Evolutionary conservation across 2,797 vertebrate genomes (phyloP), one percentile per base, ranked within the genome.

Genomic region (Mormyrops boulengeri): DNA sequence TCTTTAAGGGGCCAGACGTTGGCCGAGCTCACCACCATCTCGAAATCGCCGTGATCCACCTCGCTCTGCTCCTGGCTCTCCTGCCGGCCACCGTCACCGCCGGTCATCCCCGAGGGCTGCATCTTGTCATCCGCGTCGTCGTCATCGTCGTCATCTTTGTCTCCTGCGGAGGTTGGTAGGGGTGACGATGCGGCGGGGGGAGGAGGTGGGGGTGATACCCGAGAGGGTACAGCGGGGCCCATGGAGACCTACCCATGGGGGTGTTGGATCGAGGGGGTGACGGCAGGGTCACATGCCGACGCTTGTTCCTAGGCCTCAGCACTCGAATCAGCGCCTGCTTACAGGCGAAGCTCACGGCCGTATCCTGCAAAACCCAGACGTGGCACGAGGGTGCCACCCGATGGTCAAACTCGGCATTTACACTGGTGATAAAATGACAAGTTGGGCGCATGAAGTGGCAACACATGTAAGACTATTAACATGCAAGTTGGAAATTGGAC

Each of bases 261-360:
- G 98, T 99, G 95, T 99, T 99, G 93, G 98, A 99, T 90, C 98
- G 98, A 69, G 98, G 99, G 0, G 99, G 98, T 7, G 99, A 99
- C 0, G 99, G 99, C 92, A 99, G 94, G 0, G 99, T 99, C 91
- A 99, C 98, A 0, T 99, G 98, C 73, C 98, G 96, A 9, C 97
- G 95, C 91, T 99, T 99, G 94, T 98, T 99, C 93, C 99, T 96
- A 2, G 99, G 99, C 84, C 99, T 95, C 84, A 99, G 95, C 84
- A 99, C 99, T 91, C 99, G 96, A 92, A 99, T 99, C 60, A 99
- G 93, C 88, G 98, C 98, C 95, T 99, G 99, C 92, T 99, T 99
- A 94, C 99, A 99, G 88, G 99, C 98, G 91, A 99, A 99, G 95
- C 99, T 99, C 93, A 99, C 99, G 12, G 98, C 95, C 2, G 97